Base-by-base conservation (phyloP, 2,888 invertebrate genomes). In the Eremobia ochroleuca region DNA sequence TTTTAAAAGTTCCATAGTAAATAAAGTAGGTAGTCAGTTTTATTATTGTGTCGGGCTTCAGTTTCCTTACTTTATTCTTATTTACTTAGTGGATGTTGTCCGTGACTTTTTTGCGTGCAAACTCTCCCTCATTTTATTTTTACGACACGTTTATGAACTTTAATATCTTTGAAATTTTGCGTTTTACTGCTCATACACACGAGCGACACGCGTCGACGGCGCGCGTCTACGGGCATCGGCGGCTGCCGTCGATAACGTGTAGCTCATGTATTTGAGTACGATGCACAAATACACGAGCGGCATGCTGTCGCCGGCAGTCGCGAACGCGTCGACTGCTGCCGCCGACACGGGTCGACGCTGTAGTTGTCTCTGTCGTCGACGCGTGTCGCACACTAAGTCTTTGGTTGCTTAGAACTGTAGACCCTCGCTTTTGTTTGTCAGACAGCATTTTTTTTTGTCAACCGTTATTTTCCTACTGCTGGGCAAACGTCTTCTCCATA, bases 1-100 rank as follows among this genome's bases (percentile, higher is more conserved):
- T 85, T 81, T 81, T 64, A 46, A 67, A 82, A 81, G 74, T 85
- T 74, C 58, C 62, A 67, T 67, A 64, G 75, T 71, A 82, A 82
- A 81, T 82, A 85, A 71, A 81, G 70, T 81, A 43, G 58, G 9
- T 59, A 73, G 85, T 78, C 70, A 58, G 43, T 74, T 81, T 67
- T 85, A 81, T 67, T 71, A 70, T 43, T 43, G 61, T 43, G 49
- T 67, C 28, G 25, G 34, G 46, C 55, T 59, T 55, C 31, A 34
- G 70, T 71, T 81, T 66, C 62, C 21, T 70, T 28, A n/a, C 15
- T 81, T 55, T 65, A 69, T 73, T 85, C 46, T 69, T 81, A 84
- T 84, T 70, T 81, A 79, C 71, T 79, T 69, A 58, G 82, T 43
- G 4, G 25, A 5, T 59, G 65, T 59, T 65, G 21, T n/a, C 15